phyloP scores from a whole-genome alignment of 1,140 invertebrate genomes.

The Vollenhovia emeryi region DNA sequence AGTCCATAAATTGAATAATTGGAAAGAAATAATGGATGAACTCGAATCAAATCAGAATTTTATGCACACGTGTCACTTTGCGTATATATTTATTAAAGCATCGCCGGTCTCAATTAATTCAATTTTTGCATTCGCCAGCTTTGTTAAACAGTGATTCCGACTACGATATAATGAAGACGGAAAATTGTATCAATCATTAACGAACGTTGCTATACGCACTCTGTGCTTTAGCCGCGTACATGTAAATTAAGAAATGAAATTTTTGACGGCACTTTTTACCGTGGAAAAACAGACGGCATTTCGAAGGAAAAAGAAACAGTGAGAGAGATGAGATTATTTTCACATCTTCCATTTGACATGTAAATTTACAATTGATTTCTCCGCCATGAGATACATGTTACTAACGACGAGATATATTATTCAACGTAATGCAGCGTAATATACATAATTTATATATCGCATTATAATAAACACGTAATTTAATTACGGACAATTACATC shows the following conservation, averaged over 20 bases:
- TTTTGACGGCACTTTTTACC: not conserved
- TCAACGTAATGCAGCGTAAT: slow-evolving; percentile 3
- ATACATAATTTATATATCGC: slow-evolving; percentile 11
- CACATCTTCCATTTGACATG: not conserved
- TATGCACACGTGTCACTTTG: not conserved
- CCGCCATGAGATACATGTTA: not conserved
- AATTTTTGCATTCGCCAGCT: not conserved
- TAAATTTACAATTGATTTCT: not conserved
- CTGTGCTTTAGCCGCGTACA: not conserved
- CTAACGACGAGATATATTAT: slow-evolving; percentile 4
- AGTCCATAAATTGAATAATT: slow-evolving; percentile 21
- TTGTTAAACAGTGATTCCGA: not conserved
- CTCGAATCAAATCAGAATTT: slow-evolving; percentile 10
- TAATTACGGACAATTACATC: slow-evolving; percentile 35
- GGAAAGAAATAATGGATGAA: slow-evolving; percentile 5
- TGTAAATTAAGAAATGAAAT: not conserved
- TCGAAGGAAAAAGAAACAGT: not conserved
- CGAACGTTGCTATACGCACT: not conserved
- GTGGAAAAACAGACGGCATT: not conserved
- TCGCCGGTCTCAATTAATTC: not conserved
- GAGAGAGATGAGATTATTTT: not conserved
- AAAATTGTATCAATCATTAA: slow-evolving; percentile 6
- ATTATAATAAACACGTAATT: slow-evolving; percentile 1
- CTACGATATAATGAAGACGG: not conserved
- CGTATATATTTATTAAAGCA: slow-evolving; percentile 15